These are phyloP conservation scores for Crossaster papposus DNA, from an alignment of 53 echinoderm and acorn worm genomes.

Conservation along the genomic window DNA sequence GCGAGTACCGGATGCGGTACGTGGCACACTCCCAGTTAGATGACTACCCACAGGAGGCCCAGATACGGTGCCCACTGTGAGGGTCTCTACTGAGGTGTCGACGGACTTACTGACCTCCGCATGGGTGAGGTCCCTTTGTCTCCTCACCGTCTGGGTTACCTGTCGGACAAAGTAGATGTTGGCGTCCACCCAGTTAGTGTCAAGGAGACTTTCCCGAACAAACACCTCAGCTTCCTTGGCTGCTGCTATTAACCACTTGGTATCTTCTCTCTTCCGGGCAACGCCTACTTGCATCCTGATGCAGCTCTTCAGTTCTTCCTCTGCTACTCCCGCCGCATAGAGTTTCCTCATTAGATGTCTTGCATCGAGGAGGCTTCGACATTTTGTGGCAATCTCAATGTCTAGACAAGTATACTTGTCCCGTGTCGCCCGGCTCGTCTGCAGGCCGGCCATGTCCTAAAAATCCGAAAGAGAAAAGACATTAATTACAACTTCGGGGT, in stretches of 20 bases:
- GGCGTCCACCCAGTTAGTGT: not conserved
- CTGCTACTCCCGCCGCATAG: conserved; percentile 36
- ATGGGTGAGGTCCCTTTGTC: not conserved
- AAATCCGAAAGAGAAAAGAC: not conserved
- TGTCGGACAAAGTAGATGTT: not conserved
- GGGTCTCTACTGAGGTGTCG: not conserved
- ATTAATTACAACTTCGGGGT: not conserved
- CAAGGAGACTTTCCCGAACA: not conserved
- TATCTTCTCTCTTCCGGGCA: not conserved
- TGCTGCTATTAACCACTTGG: not conserved
- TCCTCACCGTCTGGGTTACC: not conserved
- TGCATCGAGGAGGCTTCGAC: not conserved
- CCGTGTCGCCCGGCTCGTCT: not conserved
- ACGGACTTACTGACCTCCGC: not conserved
- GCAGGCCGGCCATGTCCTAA: not conserved
- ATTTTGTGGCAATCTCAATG: not conserved
- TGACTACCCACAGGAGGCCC: not conserved
- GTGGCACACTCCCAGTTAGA: not conserved
- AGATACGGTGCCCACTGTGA: not conserved
- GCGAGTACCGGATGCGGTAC: not conserved
- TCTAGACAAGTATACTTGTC: not conserved
- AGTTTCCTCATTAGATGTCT: not conserved
- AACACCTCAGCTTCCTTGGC: not conserved
- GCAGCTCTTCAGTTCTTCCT: conserved; percentile 26
- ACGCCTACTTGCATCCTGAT: not conserved